Conservation (phyloP, 2,113 vertebrate genomes). For the Tonatia bakeri region DNA sequence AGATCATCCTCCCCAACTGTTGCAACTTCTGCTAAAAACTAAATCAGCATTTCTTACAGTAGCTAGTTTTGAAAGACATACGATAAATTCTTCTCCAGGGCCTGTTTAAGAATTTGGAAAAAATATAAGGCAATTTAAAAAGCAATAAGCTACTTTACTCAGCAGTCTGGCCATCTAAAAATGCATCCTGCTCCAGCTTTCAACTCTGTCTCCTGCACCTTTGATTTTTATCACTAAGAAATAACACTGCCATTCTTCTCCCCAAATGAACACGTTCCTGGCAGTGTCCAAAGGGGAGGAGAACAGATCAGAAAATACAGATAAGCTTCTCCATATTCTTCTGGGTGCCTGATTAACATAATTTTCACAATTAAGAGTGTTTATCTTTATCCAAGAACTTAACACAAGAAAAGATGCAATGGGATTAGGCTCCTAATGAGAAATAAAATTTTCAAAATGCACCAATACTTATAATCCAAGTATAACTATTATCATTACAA, state of each 20-base stretch:
- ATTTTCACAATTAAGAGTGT: not conserved
- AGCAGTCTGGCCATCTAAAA: conserved; percentile 54
- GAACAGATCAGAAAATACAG: not conserved
- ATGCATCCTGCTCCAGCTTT: conserved; percentile 29
- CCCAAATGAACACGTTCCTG: conserved; percentile 30
- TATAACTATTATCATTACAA: not conserved
- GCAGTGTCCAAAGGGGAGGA: not conserved
- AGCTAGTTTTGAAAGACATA: conserved; percentile 63
- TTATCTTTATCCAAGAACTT: not conserved
- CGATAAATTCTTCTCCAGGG: conserved; percentile 55
- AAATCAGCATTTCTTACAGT: conserved; percentile 69
- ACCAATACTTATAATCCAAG: not conserved
- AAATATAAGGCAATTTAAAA: conserved; percentile 71
- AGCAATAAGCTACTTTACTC: conserved; percentile 71
- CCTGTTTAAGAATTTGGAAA: conserved; percentile 68
- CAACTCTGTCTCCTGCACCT: conserved; percentile 40
- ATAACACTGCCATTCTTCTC: conserved; percentile 10
- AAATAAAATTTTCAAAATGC: not conserved
- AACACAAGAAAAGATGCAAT: not conserved
- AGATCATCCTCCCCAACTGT: conserved; percentile 20
- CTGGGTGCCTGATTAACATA: not conserved
- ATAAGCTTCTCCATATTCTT: not conserved
- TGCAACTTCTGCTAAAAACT: conserved; percentile 29
- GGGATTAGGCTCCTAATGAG: not conserved
- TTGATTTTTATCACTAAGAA: conserved; percentile 53